These are phyloP conservation scores for Thaumetopoea pityocampa DNA, from an alignment of 1,140 invertebrate genomes.

Conservation along the genomic window DNA sequence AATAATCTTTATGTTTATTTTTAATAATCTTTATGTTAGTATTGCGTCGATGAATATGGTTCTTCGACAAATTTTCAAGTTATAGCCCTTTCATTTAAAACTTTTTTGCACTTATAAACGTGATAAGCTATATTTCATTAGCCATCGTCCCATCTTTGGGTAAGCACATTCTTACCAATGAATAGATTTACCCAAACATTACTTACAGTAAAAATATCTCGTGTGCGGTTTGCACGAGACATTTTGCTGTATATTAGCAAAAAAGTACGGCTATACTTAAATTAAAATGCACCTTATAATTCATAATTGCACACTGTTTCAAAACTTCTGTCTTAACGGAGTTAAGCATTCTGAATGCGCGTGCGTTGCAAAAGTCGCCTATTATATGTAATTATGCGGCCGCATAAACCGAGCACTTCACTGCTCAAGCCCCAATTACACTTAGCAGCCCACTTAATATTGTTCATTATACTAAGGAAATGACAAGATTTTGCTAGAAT, in stretches of 20 bases:
- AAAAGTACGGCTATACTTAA: conserved; percentile 35
- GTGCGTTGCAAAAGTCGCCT: conserved; percentile 60
- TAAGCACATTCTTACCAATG: too few relatives aligned
- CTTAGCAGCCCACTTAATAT: conserved; percentile 62
- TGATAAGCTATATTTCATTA: too few relatives aligned
- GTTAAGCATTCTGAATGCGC: conserved; percentile 58
- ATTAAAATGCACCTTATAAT: conserved; percentile 34
- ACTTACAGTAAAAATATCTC: too few relatives aligned
- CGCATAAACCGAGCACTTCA: conserved; percentile 58
- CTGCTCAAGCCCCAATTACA: conserved; percentile 60
- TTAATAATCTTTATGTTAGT: too few relatives aligned
- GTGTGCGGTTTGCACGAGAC: too few relatives aligned
- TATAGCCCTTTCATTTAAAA: too few relatives aligned
- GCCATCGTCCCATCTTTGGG: too few relatives aligned
- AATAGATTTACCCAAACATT: too few relatives aligned
- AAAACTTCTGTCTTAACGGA: conserved; percentile 54
- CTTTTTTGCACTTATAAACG: too few relatives aligned
- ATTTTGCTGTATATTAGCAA: conserved; percentile 6
- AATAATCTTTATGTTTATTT: too few relatives aligned
- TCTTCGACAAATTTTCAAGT: too few relatives aligned
- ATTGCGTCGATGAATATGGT: too few relatives aligned
- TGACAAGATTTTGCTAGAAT: conserved; percentile 55
- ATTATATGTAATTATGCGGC: conserved; percentile 67
- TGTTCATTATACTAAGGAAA: conserved; percentile 65
- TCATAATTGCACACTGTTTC: conserved; percentile 46